These are phyloP conservation scores for Cyclopterus lumpus DNA, from an alignment of 2,797 vertebrate species.

Conservation along the genomic window DNA sequence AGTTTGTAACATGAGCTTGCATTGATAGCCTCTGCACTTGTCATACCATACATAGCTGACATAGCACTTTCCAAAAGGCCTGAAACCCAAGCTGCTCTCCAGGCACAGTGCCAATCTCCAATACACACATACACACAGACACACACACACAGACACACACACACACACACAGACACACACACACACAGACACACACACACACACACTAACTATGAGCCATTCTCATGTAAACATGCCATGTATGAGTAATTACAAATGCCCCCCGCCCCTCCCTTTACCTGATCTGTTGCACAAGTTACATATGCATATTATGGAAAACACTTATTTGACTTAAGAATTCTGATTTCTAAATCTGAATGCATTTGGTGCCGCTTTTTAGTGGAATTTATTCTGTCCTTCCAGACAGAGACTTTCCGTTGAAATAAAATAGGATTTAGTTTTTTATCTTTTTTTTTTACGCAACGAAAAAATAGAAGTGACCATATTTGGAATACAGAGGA, in stretches of 20 bases:
- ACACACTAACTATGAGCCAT: neutral
- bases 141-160: too few relatives aligned
- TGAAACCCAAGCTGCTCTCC: slow-evolving; percentile 56
- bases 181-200: neutral
- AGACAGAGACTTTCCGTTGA: too few relatives aligned
- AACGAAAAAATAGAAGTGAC: too few relatives aligned
- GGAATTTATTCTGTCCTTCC: neutral
- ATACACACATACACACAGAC: too few relatives aligned
- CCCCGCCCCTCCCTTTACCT: too few relatives aligned
- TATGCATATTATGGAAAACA: too few relatives aligned
- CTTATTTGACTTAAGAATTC: neutral
- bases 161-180: too few relatives aligned
- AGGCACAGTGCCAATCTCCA: slow-evolving; percentile 36
- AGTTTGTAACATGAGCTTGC: slow-evolving; percentile 47
- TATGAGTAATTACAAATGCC: neutral
- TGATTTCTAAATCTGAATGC: neutral
- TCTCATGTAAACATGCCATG: slow-evolving; percentile 16
- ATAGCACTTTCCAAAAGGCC: slow-evolving; percentile 51
- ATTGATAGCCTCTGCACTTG: slow-evolving; percentile 41
- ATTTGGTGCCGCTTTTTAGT: neutral
- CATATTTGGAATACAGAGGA: too few relatives aligned
- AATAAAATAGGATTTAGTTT: too few relatives aligned
- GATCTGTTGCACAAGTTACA: too few relatives aligned
- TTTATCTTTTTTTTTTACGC: too few relatives aligned
- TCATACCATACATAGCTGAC: slow-evolving; percentile 57